Conservation (phyloP, 2,888 invertebrate genomes). For the Apoda limacodes region DNA sequence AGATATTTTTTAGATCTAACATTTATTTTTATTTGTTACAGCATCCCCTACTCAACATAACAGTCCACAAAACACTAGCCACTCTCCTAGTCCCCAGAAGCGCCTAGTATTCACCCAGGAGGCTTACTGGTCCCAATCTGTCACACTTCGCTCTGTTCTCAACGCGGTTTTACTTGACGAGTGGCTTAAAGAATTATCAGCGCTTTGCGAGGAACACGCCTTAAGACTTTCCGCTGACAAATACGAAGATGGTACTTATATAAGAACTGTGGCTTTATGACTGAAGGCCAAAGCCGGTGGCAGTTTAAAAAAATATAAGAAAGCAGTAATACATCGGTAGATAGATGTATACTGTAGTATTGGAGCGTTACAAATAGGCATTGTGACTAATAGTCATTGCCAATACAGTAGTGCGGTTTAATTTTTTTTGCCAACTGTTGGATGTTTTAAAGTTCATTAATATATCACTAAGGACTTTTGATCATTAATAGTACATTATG, state of each 20-base stretch:
- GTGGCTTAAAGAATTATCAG: slow-evolving; percentile 95
- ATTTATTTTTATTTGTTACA: slow-evolving; percentile 19
- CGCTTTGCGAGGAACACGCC: slow-evolving; percentile 94
- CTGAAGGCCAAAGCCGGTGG: slow-evolving; percentile 39
- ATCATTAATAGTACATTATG: no score
- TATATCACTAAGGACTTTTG: no score
- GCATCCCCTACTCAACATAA: slow-evolving; percentile 30
- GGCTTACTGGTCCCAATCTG: slow-evolving; percentile 57
- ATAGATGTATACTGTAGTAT: no score
- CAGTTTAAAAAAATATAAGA: slow-evolving; percentile 20
- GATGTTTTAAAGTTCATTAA: no score
- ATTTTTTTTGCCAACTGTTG: no score
- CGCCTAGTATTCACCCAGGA: slow-evolving; percentile 50
- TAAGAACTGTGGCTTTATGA: slow-evolving; percentile 56
- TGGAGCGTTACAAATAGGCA: no score
- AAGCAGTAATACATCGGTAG: slow-evolving; percentile 5
- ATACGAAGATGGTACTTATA: slow-evolving; percentile 47
- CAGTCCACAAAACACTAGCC: slow-evolving; percentile 25
- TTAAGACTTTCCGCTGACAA: slow-evolving; percentile 51
- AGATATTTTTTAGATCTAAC: background rate
- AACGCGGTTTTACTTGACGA: slow-evolving; percentile 91
- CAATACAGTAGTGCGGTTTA: no score
- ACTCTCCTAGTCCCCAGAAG: slow-evolving; percentile 32
- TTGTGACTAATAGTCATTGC: no score
- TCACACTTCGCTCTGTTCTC: slow-evolving; percentile 47